phyloP scores from a whole-genome alignment of 2,888 invertebrate species.

The Theodoxus fluviatilis region DNA sequence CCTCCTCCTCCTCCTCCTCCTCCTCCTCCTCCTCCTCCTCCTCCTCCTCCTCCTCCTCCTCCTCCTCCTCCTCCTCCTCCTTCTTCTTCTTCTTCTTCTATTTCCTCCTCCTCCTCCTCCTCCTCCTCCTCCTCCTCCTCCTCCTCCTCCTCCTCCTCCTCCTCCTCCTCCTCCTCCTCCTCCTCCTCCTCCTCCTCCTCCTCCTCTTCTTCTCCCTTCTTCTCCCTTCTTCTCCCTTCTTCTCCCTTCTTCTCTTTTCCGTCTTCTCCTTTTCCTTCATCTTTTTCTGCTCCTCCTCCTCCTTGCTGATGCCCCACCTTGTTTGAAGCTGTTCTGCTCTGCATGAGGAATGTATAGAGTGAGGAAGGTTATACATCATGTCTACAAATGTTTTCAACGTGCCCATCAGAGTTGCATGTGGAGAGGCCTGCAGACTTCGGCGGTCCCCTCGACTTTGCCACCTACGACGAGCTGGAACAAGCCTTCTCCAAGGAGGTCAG shows the following conservation, averaged over 20 bases:
- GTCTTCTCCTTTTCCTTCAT: background rate
- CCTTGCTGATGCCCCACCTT: too few species aligned
- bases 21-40: conserved; percentile 46
- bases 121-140: conserved; percentile 48
- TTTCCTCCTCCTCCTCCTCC: conserved; percentile 45
- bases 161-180: conserved; percentile 44
- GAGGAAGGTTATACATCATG: too few species aligned
- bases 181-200: conserved; percentile 49
- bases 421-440: conserved; percentile 69
- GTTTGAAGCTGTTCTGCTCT: too few species aligned
- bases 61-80: conserved; percentile 43
- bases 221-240: conserved; percentile 12
- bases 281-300: background rate
- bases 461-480: conserved; percentile 80
- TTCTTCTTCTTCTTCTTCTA: conserved; percentile 30
- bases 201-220: conserved; percentile 33
- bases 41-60: conserved; percentile 46
- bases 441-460: conserved; percentile 77
- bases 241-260: conserved; percentile 6
- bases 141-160: conserved; percentile 44
- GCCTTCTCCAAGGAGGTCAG: conserved; percentile 77
- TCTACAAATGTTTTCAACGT: background rate
- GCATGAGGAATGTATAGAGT: too few species aligned
- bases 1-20: conserved; percentile 31
- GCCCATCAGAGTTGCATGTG: conserved; percentile 73